A percentile compares a stretch with the other conserved stretches of the same genome.
phyloP scores from a whole-genome alignment of 2,797 vertebrate species.

The Synaphobranchus kaupii region DNA sequence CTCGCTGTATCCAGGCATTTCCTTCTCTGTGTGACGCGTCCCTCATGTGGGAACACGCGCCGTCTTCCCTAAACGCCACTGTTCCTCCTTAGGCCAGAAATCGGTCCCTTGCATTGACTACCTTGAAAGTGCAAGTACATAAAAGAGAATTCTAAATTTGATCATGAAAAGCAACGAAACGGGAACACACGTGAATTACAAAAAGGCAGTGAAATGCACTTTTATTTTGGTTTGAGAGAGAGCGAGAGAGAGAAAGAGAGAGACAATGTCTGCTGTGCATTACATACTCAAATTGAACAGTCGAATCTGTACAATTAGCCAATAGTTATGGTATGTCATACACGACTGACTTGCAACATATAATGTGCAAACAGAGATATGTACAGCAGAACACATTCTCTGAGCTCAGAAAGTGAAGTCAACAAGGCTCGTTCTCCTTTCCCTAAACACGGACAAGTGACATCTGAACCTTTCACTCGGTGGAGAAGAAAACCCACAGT shows the following conservation, averaged over 20 bases:
- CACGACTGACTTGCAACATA: background rate
- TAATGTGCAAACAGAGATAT: background rate
- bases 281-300: background rate
- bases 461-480: conserved; percentile 45
- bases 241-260: too few relatives aligned
- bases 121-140: background rate
- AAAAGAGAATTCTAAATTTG: background rate
- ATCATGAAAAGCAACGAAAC: background rate
- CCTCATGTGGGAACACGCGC: conserved; percentile 69
- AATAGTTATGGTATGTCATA: background rate
- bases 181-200: conserved; percentile 43
- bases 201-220: conserved; percentile 61
- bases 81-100: background rate
- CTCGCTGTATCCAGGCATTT: conserved; percentile 55
- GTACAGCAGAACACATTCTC: background rate
- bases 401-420: conserved; percentile 31
- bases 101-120: background rate
- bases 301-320: background rate
- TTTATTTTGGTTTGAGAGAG: conserved; percentile 60
- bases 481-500: conserved; percentile 50
- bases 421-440: conserved; percentile 14
- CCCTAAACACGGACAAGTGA: conserved; percentile 8
- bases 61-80: background rate
- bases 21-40: conserved; percentile 71
- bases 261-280: conserved; percentile 43